Conservation (phyloP, 2,797 vertebrate genomes). For the Anabas testudineus region DNA sequence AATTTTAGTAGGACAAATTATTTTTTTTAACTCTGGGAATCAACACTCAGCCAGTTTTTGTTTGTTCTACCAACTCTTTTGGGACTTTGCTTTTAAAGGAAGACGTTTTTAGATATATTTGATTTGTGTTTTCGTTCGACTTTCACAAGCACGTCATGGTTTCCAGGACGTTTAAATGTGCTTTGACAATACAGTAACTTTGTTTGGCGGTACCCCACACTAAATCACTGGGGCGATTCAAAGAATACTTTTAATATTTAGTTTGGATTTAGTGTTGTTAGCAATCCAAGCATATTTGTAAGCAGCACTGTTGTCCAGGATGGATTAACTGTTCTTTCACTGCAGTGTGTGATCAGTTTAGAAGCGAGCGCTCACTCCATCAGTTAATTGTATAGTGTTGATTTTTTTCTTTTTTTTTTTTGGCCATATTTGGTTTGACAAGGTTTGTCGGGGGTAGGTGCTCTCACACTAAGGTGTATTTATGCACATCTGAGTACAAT, state of each 20-base stretch:
- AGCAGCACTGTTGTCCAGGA: slow-evolving; percentile 6
- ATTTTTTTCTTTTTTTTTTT: slow-evolving; percentile 24
- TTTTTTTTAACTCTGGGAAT: not conserved
- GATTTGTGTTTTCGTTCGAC: not conserved
- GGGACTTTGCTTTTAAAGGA: not conserved
- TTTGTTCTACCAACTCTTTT: not conserved
- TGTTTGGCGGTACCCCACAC: slow-evolving; percentile 19
- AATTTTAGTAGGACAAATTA: not conserved
- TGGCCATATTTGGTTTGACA: slow-evolving; percentile 41
- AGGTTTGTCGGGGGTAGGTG: slow-evolving; percentile 12
- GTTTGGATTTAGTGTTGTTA: slow-evolving; percentile 16
- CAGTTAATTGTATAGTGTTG: slow-evolving; percentile 31
- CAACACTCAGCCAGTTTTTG: not conserved
- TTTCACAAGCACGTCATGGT: not conserved
- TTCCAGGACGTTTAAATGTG: slow-evolving; percentile 4
- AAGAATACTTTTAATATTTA: slow-evolving; percentile 6
- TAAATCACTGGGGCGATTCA: slow-evolving; percentile 21
- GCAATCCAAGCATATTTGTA: slow-evolving; percentile 11
- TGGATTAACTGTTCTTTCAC: slow-evolving; percentile 34
- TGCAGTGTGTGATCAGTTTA: slow-evolving; percentile 35
- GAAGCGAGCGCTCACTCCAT: slow-evolving; percentile 10
- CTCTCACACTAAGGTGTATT: slow-evolving; percentile 20
- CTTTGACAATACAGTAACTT: slow-evolving; percentile 5
- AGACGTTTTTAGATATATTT: slow-evolving; percentile 8
- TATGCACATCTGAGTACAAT: slow-evolving; percentile 22